Evolutionary conservation across 1,140 invertebrate species (phyloP).

Genomic region (Microplitis demolitor): DNA sequence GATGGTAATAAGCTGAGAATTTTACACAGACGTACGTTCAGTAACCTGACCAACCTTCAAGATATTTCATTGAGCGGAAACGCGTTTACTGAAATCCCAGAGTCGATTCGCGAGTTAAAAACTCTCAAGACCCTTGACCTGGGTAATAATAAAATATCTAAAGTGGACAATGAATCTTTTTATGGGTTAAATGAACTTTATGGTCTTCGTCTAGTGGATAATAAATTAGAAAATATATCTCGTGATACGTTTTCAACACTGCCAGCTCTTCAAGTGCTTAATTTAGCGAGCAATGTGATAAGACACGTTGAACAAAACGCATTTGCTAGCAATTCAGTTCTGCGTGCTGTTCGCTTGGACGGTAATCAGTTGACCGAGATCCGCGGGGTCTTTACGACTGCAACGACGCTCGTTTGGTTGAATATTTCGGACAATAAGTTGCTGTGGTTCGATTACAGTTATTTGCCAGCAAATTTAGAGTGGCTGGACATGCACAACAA

Average conservation of each 20-base stretch:
- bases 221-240: conserved; percentile 84
- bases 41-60: conserved; percentile 79
- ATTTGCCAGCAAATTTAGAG: conserved; percentile 79
- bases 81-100: conserved; percentile 76
- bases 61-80: conserved; percentile 88
- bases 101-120: conserved; percentile 73
- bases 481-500: conserved; percentile 92
- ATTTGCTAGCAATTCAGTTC: conserved; percentile 77
- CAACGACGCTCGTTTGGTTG: conserved; percentile 82
- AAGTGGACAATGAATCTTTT: conserved; percentile 81
- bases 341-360: conserved; percentile 86
- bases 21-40: conserved; percentile 75
- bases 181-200: conserved; percentile 78
- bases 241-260: conserved; percentile 80
- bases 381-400: conserved; percentile 81
- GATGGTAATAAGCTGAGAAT: conserved; percentile 75
- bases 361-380: conserved; percentile 85
- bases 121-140: conserved; percentile 82
- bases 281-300: conserved; percentile 86
- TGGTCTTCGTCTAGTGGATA: conserved; percentile 84
- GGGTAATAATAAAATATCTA: conserved; percentile 80
- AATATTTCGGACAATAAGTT: conserved; percentile 91
- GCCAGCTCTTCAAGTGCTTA: conserved; percentile 83
- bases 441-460: conserved; percentile 87
- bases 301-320: conserved; percentile 79